phyloP scores from a whole-genome alignment of 1,140 invertebrate species.

The Drosophila grimshawi region DNA sequence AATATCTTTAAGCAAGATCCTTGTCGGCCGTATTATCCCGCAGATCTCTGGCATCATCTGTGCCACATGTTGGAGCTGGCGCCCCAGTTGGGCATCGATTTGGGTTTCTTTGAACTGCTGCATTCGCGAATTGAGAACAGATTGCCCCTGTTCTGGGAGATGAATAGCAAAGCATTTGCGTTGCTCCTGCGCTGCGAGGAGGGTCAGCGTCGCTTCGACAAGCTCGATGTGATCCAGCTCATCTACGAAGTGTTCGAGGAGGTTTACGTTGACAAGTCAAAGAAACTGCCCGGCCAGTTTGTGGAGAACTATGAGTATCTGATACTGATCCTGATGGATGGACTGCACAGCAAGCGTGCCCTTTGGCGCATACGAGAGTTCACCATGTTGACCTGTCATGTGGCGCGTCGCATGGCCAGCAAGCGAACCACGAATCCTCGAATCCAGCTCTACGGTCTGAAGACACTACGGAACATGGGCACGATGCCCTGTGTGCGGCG shows the following conservation, averaged over 20 bases:
- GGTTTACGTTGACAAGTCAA: not conserved
- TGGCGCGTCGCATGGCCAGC: constrained; percentile 49
- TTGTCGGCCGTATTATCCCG: constrained; percentile 52
- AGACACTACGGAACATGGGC: constrained; percentile 52
- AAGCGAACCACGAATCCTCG: constrained; percentile 32
- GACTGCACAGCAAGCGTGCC: constrained; percentile 67
- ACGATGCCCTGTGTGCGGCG: constrained; percentile 73
- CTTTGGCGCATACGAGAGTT: constrained; percentile 75
- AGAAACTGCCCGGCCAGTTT: constrained; percentile 33
- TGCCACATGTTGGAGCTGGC: constrained; percentile 63
- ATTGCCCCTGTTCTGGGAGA: constrained; percentile 49
- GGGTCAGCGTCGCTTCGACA: constrained; percentile 67
- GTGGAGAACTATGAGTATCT: constrained; percentile 59
- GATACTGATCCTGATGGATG: constrained; percentile 60
- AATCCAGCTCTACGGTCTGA: constrained; percentile 66
- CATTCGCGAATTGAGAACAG: constrained; percentile 47
- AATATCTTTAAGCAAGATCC: constrained; percentile 58
- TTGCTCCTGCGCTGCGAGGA: constrained; percentile 64
- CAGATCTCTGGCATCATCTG: constrained; percentile 67
- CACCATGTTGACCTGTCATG: constrained; percentile 55
- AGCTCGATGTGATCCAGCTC: constrained; percentile 60
- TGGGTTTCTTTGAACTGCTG: constrained; percentile 71
- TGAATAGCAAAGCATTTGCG: constrained; percentile 70
- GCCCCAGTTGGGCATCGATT: constrained; percentile 55
- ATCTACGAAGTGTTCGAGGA: constrained; percentile 50